Conservation (phyloP, 2,113 vertebrate species). For the Dicrurus megarhynchus region DNA sequence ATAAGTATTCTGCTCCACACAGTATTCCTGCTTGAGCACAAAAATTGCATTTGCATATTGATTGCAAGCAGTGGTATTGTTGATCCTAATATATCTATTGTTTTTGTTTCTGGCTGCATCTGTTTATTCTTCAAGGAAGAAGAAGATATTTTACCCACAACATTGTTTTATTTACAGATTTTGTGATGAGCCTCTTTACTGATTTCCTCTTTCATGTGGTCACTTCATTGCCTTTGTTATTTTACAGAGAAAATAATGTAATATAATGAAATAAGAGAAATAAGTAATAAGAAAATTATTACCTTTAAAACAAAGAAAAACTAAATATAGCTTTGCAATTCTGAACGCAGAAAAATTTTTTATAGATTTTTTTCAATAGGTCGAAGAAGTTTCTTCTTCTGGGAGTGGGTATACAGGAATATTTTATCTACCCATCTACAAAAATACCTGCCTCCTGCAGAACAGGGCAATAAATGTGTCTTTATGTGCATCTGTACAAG, state of each 20-base stretch:
- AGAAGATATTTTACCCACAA: neutral
- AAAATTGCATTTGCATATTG: conserved; percentile 20
- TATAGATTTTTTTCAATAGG: neutral
- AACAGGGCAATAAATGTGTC: neutral
- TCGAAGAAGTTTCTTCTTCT: neutral
- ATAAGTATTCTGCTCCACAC: neutral
- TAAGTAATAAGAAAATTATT: neutral
- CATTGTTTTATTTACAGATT: conserved; percentile 6
- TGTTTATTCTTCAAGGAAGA: neutral
- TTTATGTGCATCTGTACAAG: rapidly evolving
- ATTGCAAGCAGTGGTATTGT: neutral
- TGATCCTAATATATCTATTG: neutral
- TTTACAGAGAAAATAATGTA: neutral
- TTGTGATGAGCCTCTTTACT: neutral
- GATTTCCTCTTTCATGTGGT: neutral
- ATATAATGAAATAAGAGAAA: neutral
- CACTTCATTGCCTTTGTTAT: neutral
- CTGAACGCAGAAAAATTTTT: neutral
- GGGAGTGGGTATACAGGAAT: neutral
- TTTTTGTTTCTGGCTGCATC: neutral
- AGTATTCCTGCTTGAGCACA: neutral
- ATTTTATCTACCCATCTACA: neutral
- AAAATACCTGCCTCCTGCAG: neutral
- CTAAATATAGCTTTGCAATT: neutral
- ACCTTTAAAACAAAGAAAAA: neutral